Evolutionary conservation across 2,888 invertebrate species (phyloP), one percentile per base, ranked within the genome.

Genomic region (Andrena flavipes): DNA sequence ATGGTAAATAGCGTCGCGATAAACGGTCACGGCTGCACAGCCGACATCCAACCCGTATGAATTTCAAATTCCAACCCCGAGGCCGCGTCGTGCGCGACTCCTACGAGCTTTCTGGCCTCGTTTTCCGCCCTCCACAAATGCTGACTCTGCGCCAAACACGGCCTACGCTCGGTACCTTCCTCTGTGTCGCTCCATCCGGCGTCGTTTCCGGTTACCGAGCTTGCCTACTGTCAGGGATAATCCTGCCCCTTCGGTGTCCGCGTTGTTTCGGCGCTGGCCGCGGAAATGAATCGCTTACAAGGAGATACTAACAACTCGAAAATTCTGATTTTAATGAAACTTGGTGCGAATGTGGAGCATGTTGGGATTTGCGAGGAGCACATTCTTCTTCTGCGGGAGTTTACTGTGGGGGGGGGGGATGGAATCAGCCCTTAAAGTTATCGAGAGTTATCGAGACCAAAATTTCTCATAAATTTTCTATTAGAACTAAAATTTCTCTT

Each of bases 51-150:
- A 54, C 23, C n/a, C 35, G 63, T 76, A 85, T 82, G 85, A 85
- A 85, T 84, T 85, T 85, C 85, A 85, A 84, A 85, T 85, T 82
- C 63, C 65, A 81, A 33, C 75, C 84, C 48, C 72, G 76, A 76
- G 70, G 80, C 59, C 49, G 70, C 56, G 65, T 74, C 74, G 42
- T 35, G 56, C 60, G 73, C 54, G 48, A 59, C 69, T 51, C 64
- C 72, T 62, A 26, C 35, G 49, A 70, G 59, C 76, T 69, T 75
- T 62, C 42, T 77, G 67, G 48, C 70, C 70, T 71, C 63, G 6
- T 60, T 84, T 59, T 3, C 10, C 33, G 26, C 23, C 64, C 60
- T 62, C 67, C 26, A 33, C 26, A 33, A 67, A 20, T 51, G 63
- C 67, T 78, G 83, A 67, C 74, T 33, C 23, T 63, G 23, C 30